phyloP scores from a whole-genome alignment of 1,140 invertebrate genomes.

The Lepidurus couesii region DNA sequence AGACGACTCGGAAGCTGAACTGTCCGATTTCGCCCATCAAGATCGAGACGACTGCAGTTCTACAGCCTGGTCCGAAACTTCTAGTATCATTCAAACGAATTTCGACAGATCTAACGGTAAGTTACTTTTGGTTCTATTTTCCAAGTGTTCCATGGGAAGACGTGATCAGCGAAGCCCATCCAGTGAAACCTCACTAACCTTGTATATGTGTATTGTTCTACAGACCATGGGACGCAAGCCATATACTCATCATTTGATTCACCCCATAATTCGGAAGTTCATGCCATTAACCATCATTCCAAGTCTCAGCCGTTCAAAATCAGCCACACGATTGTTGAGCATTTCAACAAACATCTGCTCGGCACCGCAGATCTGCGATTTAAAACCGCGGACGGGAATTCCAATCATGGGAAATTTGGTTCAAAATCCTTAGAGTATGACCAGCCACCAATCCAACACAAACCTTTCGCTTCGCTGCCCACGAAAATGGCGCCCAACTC shows the following conservation, averaged over 20 bases:
- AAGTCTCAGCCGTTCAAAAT: not conserved
- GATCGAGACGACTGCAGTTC: not conserved
- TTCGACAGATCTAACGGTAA: not conserved
- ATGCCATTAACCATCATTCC: not conserved
- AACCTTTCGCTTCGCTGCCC: not conserved
- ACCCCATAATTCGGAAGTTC: not conserved
- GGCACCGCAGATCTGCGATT: not conserved
- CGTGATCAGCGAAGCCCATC: no score
- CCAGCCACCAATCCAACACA: not conserved
- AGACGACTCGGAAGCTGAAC: not conserved
- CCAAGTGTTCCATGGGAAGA: no score
- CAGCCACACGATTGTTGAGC: not conserved
- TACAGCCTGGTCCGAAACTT: conserved; percentile 1
- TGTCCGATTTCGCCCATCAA: not conserved
- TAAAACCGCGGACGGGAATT: not conserved
- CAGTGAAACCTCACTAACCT: not conserved
- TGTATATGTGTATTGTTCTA: not conserved
- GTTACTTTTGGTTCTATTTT: not conserved
- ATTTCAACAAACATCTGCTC: not conserved
- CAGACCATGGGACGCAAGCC: not conserved
- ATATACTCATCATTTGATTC: not conserved
- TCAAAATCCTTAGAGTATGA: not conserved
- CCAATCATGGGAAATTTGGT: not conserved
- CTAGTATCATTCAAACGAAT: not conserved
- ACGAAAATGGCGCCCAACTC: not conserved